These are phyloP conservation scores for Cephus pulcher DNA, from an alignment of 2,888 invertebrate species.

Conservation along the genomic window DNA sequence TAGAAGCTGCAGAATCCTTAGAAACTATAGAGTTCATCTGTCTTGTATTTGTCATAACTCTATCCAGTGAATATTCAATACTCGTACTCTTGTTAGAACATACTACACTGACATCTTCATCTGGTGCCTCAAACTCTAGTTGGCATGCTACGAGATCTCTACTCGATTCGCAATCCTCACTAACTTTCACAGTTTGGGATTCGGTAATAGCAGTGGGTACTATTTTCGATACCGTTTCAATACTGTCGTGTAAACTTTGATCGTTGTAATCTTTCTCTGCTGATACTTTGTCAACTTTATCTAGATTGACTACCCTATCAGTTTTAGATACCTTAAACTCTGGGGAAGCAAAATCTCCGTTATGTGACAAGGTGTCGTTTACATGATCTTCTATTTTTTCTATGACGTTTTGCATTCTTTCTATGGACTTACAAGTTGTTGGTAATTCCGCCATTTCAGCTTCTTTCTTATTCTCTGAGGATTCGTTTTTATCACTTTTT, in stretches of 20 bases:
- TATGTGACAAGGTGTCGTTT: background rate
- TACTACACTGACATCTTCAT: background rate
- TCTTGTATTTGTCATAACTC: background rate
- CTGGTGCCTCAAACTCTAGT: background rate
- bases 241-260: background rate
- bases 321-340: background rate
- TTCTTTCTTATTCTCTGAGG: background rate
- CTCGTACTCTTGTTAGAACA: background rate
- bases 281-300: slow-evolving; percentile 5
- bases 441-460: slow-evolving; percentile 21
- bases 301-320: background rate
- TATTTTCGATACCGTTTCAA: background rate
- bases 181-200: background rate
- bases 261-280: background rate
- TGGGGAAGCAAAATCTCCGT: background rate
- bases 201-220: background rate
- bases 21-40: slow-evolving; percentile 5
- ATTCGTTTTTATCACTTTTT: slow-evolving; percentile 21
- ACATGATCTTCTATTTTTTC: slow-evolving; percentile 49
- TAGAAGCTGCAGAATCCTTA: background rate
- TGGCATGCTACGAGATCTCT: background rate
- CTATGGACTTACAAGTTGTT: slow-evolving; percentile 57
- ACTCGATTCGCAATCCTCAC: background rate
- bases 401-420: slow-evolving; percentile 50
- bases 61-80: background rate